A percentile compares a stretch with the other conserved stretches of the same genome.
Evolutionary conservation across 37 sponge, comb jelly and placozoan species (phyloP).

Genomic region (Oopsacas minuta): DNA sequence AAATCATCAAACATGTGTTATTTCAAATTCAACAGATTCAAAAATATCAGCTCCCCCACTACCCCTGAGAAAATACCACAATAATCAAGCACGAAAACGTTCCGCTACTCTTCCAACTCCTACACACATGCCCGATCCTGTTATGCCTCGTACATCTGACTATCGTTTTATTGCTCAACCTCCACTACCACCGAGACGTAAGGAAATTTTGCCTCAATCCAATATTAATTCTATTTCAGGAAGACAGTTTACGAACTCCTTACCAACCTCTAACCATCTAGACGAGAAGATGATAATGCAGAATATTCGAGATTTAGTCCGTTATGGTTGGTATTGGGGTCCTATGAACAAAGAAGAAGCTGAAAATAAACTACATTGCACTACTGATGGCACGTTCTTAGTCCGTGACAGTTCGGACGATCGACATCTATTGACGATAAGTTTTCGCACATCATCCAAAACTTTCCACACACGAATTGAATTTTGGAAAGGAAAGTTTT

Average conservation of each 20-base stretch:
- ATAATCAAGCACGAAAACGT: neutral
- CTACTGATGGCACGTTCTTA: slow-evolving; percentile 65
- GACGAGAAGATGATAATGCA: neutral
- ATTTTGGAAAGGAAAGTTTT: slow-evolving; percentile 57
- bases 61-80: neutral
- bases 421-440: slow-evolving; percentile 66
- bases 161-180: neutral
- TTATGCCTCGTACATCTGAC: neutral
- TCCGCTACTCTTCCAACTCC: neutral
- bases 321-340: slow-evolving; percentile 91
- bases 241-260: neutral
- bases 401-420: slow-evolving; percentile 83
- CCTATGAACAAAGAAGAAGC: slow-evolving; percentile 74
- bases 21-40: neutral
- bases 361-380: slow-evolving; percentile 49
- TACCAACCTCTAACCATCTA: neutral
- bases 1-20: neutral
- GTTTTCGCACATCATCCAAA: slow-evolving; percentile 73
- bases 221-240: neutral
- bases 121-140: neutral
- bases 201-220: neutral
- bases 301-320: slow-evolving; percentile 40
- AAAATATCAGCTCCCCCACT: neutral
- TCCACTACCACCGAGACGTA: neutral
- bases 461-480: slow-evolving; percentile 83